phyloP scores from a whole-genome alignment of 2,113 vertebrate genomes.

The Hippotragus niger region DNA sequence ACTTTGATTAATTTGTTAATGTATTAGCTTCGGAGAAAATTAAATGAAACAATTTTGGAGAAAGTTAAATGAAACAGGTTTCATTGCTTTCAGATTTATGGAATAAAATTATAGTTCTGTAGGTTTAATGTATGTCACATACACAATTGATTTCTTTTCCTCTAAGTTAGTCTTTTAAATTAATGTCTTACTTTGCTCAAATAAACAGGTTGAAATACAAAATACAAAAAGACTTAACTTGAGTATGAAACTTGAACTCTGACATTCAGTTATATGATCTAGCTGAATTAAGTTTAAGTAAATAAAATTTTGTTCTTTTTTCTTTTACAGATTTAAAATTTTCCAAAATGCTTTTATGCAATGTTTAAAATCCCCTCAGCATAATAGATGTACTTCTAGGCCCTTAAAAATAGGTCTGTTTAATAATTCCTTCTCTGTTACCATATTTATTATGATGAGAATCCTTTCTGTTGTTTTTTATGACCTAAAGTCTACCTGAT shows the following conservation, averaged over 20 bases:
- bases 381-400: not conserved
- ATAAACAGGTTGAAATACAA: not conserved
- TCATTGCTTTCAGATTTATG: not conserved
- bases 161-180: not conserved
- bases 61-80: not conserved
- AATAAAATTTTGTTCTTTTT: not conserved
- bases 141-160: not conserved
- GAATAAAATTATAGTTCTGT: not conserved
- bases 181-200: slow-evolving; percentile 1
- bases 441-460: not conserved
- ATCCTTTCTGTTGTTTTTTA: not conserved
- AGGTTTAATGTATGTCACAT: not conserved
- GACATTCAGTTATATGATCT: not conserved
- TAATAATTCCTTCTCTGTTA: not conserved
- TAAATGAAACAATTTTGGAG: not conserved
- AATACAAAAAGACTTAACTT: not conserved
- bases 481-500: not conserved
- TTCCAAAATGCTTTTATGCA: slow-evolving; percentile 12
- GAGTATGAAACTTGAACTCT: not conserved
- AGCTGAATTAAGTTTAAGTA: slow-evolving; percentile 23
- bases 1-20: not conserved
- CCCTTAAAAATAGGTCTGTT: not conserved
- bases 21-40: not conserved
- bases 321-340: not conserved
- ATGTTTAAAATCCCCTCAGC: not conserved